phyloP scores from a whole-genome alignment of 2,113 vertebrate species.

The Macrotus californicus region DNA sequence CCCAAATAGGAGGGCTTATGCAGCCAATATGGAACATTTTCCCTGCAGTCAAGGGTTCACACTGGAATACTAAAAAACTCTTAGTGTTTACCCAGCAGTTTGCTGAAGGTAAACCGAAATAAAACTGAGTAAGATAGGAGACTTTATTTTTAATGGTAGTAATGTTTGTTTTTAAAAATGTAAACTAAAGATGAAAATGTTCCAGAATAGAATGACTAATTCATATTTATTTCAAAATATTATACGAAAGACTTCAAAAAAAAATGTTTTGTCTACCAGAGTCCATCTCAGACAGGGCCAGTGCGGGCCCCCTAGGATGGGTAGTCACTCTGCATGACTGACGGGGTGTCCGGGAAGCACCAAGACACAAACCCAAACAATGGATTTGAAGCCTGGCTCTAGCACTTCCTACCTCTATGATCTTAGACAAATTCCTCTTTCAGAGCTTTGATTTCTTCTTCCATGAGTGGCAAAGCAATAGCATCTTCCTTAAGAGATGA shows the following conservation, averaged over 20 bases:
- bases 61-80: not conserved
- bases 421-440: conserved; percentile 26
- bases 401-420: not conserved
- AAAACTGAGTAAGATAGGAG: not conserved
- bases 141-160: not conserved
- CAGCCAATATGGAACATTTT: not conserved
- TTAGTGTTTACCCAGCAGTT: not conserved
- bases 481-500: conserved; percentile 30
- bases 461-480: conserved; percentile 21
- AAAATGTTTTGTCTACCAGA: not conserved
- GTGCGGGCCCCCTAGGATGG: not conserved
- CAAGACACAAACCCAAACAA: not conserved
- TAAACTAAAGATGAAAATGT: not conserved
- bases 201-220: not conserved
- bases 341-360: rapidly evolving
- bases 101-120: not conserved
- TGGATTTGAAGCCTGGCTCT: not conserved
- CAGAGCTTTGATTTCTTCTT: conserved; percentile 39
- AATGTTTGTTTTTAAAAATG: not conserved
- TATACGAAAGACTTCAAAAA: not conserved
- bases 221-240: not conserved
- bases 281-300: not conserved
- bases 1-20: not conserved
- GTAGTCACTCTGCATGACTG: not conserved
- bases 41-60: not conserved